These are phyloP conservation scores for Endomychus coccineus DNA, from an alignment of 2,888 invertebrate species.

Conservation along the genomic window DNA sequence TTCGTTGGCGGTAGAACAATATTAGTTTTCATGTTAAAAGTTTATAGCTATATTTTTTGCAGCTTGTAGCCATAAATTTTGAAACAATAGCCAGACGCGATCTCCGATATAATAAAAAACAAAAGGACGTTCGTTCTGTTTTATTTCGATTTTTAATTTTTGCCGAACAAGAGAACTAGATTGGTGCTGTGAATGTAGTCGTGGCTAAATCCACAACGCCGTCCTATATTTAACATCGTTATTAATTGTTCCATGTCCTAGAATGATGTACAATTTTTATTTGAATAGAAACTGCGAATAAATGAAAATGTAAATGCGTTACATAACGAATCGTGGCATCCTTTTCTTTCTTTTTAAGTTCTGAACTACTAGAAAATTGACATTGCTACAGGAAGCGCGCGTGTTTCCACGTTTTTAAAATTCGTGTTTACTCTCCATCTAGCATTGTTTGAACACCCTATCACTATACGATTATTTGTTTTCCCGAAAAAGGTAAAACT, in stretches of 20 bases:
- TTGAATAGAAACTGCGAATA: slow-evolving; percentile 32
- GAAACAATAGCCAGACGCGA: slow-evolving; percentile 39
- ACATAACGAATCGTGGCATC: slow-evolving; percentile 21
- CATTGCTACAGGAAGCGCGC: slow-evolving; percentile 1
- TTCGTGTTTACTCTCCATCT: slow-evolving; percentile 28
- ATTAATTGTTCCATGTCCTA: slow-evolving; percentile 37
- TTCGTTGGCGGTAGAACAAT: too few species aligned
- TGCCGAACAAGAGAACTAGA: slow-evolving; percentile 32
- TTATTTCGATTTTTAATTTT: slow-evolving; percentile 42
- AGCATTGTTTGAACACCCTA: slow-evolving; percentile 5
- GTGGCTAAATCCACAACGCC: slow-evolving; percentile 18
- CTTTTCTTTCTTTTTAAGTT: slow-evolving; percentile 17
- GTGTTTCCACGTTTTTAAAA: slow-evolving; percentile 15
- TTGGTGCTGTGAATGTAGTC: slow-evolving; percentile 29
- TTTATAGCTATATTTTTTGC: background rate
- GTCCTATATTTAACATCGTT: slow-evolving; percentile 38
- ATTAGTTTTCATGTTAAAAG: slow-evolving; percentile 1
- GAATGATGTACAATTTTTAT: slow-evolving; percentile 37
- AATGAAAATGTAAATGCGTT: slow-evolving; percentile 28
- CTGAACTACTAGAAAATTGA: too few species aligned
- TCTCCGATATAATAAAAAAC: slow-evolving; percentile 37
- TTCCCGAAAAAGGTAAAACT: too few species aligned
- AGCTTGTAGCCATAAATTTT: slow-evolving; percentile 34
- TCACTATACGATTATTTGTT: too few species aligned
- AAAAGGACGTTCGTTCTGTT: slow-evolving; percentile 39